phyloP scores from a whole-genome alignment of 2,888 invertebrate species.

The Cosmopolites sordidus region DNA sequence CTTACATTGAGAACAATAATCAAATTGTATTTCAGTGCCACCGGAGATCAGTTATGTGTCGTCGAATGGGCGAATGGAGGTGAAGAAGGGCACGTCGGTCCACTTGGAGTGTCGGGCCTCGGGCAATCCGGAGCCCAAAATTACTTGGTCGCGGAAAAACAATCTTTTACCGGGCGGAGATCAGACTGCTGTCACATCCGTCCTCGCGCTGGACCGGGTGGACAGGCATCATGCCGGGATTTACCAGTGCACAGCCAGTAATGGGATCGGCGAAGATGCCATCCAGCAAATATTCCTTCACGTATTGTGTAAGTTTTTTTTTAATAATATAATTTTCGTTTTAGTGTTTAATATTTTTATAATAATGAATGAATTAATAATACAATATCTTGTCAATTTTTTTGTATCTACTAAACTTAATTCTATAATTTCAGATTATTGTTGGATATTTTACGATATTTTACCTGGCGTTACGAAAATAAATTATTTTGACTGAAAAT shows the following conservation, averaged over 20 bases:
- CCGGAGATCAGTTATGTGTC: constrained; percentile 61
- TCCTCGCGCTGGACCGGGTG: constrained; percentile 58
- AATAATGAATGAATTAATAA: too few species aligned
- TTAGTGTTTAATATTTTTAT: too few species aligned
- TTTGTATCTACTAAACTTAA: too few species aligned
- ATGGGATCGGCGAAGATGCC: constrained; percentile 60
- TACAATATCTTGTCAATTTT: too few species aligned
- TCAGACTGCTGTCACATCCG: constrained; percentile 57
- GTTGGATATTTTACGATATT: too few species aligned
- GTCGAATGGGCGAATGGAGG: constrained; percentile 60
- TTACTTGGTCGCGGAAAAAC: constrained; percentile 54
- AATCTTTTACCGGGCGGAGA: constrained; percentile 56
- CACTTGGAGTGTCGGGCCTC: constrained; percentile 52
- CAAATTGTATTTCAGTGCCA: constrained; percentile 56
- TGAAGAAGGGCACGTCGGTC: constrained; percentile 54
- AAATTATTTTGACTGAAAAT: too few species aligned
- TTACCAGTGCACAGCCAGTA: constrained; percentile 60
- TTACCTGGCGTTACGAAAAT: too few species aligned
- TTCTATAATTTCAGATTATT: too few species aligned
- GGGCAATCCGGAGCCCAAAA: constrained; percentile 53
- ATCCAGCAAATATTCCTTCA: constrained; percentile 59
- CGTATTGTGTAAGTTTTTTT: constrained; percentile 54
- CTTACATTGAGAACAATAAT: too few species aligned
- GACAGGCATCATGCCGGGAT: constrained; percentile 61
- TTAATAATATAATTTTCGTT: too few species aligned